phyloP scores from a whole-genome alignment of 2,113 vertebrate species.

The Porphyrio hochstetteri region DNA sequence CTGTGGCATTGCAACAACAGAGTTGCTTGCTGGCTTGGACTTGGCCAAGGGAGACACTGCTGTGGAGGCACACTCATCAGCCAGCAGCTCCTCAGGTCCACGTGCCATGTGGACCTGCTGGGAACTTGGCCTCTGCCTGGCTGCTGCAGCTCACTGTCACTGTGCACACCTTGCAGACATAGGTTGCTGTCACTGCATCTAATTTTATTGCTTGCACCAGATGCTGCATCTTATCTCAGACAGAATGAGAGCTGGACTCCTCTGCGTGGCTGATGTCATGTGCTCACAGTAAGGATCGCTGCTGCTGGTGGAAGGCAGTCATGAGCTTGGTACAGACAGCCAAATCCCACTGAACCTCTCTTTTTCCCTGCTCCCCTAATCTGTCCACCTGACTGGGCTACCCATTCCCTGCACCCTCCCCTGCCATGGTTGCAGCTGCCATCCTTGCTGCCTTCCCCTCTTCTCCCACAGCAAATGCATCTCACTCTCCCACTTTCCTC shows the following conservation, averaged over 20 bases:
- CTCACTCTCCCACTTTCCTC: background rate
- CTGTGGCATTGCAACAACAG: background rate
- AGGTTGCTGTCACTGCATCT: background rate
- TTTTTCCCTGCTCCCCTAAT: background rate
- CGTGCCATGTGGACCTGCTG: background rate
- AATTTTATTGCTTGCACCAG: background rate
- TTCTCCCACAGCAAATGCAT: background rate
- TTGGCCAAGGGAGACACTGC: background rate
- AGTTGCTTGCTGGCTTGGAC: rapidly evolving
- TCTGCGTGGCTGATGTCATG: rapidly evolving
- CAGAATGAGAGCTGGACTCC: background rate
- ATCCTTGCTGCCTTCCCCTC: background rate
- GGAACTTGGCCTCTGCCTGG: background rate
- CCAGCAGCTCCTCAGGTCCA: background rate
- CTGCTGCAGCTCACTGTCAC: background rate
- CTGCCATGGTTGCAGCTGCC: rapidly evolving
- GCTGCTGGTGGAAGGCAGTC: background rate
- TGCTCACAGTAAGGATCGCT: background rate
- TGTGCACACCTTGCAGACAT: background rate
- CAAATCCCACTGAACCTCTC: background rate
- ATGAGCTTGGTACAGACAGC: background rate
- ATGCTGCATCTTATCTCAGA: background rate
- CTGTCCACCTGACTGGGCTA: background rate
- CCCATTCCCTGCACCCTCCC: background rate
- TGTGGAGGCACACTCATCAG: rapidly evolving